These are phyloP conservation scores for Guaruba guarouba DNA, from an alignment of 2,113 vertebrate genomes.

Conservation along the genomic window DNA sequence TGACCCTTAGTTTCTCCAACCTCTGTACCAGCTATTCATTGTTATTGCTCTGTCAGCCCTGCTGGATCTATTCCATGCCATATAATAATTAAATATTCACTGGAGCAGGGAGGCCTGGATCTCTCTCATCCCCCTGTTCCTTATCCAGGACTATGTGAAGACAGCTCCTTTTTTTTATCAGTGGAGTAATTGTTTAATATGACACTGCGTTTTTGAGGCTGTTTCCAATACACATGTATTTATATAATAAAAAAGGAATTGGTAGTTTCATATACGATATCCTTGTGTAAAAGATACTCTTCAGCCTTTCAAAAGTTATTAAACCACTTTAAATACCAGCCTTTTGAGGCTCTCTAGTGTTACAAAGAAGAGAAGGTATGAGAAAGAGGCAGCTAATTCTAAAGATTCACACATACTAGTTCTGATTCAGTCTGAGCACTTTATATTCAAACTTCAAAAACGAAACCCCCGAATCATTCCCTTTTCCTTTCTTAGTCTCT, in stretches of 20 bases:
- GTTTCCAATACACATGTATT: slow-evolving; percentile 27
- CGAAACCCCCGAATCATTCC: slow-evolving; percentile 64
- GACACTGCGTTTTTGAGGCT: background rate
- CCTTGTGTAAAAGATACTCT: slow-evolving; percentile 26
- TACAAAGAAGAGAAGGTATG: slow-evolving; percentile 41
- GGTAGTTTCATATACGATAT: background rate
- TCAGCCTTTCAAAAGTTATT: slow-evolving; percentile 27
- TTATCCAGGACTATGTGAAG: background rate
- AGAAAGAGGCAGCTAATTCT: slow-evolving; percentile 60
- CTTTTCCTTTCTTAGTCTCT: slow-evolving; percentile 72
- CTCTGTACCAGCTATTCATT: background rate
- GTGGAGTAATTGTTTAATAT: slow-evolving; percentile 6
- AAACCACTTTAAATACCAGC: slow-evolving; percentile 29
- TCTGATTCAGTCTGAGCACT: slow-evolving; percentile 60
- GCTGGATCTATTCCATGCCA: background rate
- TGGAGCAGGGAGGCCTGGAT: background rate
- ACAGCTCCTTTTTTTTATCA: background rate
- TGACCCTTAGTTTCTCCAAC: slow-evolving; percentile 1
- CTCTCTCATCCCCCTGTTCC: background rate
- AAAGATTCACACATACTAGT: slow-evolving; percentile 62
- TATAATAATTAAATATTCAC: slow-evolving; percentile 45
- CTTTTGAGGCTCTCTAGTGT: slow-evolving; percentile 32
- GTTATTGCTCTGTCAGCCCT: background rate
- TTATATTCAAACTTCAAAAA: slow-evolving; percentile 70
- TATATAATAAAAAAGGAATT: background rate